Evolutionary conservation across 2,888 invertebrate species (phyloP), one percentile per base, ranked within the genome.

Genomic region (Amiota communis): DNA sequence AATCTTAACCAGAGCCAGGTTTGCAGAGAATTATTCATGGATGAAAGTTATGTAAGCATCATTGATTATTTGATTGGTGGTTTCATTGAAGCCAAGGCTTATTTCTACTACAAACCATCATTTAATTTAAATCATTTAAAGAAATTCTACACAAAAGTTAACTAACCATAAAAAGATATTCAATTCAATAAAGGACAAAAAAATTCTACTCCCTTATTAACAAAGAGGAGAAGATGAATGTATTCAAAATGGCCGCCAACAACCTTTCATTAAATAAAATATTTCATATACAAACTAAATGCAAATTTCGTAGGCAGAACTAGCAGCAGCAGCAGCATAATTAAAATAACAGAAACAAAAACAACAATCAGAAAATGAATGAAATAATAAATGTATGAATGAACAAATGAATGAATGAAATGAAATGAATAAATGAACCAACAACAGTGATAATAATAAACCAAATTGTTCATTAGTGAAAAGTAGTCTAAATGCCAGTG

Each of bases 381-480:
- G 48, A 65, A 65, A 65, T 65, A 65, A 64, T 48, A 13, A 65
- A 65, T n/a, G 15, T 8, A 15, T 53, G 53, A 53, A 53, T n/a
- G 4, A 13, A 53, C 13, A 13, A 53, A 65, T 65, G 47, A 65
- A 15, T 53, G 53, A 53, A 53, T n/a, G 53, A 13, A 53, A 23
- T 23, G 4, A 13, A 53, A 65, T 65, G 17, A 65, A 8, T 51
- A 63, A 51, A 51, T 71, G 15, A 36, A 36, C 23, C 53, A n/a
- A 23, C 53, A n/a, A 23, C 47, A 70, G 20, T 51, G 36, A n/a
- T 51, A 51, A 63, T 59, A 17, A 23, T 51, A 64, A 71, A 63
- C 46, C 12, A 17, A 71, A 63, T 71, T 71, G 20, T 53, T 63
- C 71, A 64, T 64, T 64, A 64, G 63, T 49, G 68, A 36, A 36